Evolutionary conservation across 2,113 vertebrate genomes (phyloP).

Genomic region (Chloropsis cyanopogon): DNA sequence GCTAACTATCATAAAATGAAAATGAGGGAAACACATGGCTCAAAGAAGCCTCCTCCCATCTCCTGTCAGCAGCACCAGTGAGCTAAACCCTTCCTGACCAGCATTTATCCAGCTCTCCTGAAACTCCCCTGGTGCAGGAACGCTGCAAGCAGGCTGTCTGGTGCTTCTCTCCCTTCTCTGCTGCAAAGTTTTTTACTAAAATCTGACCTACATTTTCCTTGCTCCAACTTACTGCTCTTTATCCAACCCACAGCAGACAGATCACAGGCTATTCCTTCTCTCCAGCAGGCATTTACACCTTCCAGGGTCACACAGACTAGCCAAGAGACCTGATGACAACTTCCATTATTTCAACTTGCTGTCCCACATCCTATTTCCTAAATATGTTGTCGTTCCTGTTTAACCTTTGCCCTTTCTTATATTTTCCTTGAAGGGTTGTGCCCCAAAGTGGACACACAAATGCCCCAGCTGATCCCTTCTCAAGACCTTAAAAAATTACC

Average conservation of each 20-base stretch:
- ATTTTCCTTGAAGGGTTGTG: background rate
- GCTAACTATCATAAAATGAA: background rate
- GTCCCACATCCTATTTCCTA: background rate
- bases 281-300: background rate
- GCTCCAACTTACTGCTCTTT: background rate
- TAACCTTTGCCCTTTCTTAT: background rate
- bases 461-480: background rate
- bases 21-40: background rate
- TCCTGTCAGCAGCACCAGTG: background rate
- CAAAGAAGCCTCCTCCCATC: background rate
- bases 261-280: background rate
- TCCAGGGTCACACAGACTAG: background rate
- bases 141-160: background rate
- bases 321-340: background rate
- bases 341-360: background rate
- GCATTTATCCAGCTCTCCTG: background rate
- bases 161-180: background rate
- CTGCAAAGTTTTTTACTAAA: background rate
- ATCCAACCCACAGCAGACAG: background rate
- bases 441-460: background rate
- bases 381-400: background rate
- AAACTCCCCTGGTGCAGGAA: background rate
- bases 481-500: background rate
- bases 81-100: background rate
- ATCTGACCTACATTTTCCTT: background rate